Conservation (phyloP, 2,797 vertebrate species). For the Pangasius sanitwongsei region DNA sequence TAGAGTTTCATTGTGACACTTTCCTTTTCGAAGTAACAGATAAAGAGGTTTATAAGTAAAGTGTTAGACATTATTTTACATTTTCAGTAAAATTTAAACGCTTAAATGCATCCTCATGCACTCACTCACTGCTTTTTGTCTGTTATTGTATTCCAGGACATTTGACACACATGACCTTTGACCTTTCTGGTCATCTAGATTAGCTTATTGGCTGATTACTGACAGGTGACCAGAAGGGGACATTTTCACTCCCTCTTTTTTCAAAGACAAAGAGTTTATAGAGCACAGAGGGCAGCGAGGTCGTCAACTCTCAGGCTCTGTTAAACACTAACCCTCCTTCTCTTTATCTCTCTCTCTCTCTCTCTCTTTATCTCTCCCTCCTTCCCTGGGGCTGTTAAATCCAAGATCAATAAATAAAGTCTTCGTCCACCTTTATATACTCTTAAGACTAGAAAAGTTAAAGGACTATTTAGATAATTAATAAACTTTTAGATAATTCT, state of each 20-base stretch:
- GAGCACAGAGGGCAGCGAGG: neutral
- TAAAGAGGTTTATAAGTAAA: neutral
- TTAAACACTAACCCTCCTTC: neutral
- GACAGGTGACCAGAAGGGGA: constrained; percentile 23
- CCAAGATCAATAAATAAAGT: neutral
- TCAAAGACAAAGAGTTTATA: constrained; percentile 20
- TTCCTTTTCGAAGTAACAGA: neutral
- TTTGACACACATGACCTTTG: constrained; percentile 16
- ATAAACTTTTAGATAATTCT: neutral
- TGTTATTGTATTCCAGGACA: neutral
- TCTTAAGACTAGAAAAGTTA: too few relatives aligned
- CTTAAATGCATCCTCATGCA: neutral
- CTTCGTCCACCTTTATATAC: too few relatives aligned
- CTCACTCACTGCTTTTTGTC: neutral
- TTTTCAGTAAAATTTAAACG: neutral
- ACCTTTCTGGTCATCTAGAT: neutral
- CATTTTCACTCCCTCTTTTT: constrained; percentile 4
- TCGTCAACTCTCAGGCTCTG: neutral
- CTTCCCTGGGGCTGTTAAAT: neutral
- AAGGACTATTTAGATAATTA: too few relatives aligned
- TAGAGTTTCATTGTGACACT: neutral
- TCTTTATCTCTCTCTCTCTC: neutral
- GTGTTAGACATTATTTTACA: neutral
- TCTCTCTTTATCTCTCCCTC: neutral
- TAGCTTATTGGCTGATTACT: constrained; percentile 17